These are phyloP conservation scores for Casuarius casuarius DNA, from an alignment of 2,113 vertebrate species.

Conservation along the genomic window DNA sequence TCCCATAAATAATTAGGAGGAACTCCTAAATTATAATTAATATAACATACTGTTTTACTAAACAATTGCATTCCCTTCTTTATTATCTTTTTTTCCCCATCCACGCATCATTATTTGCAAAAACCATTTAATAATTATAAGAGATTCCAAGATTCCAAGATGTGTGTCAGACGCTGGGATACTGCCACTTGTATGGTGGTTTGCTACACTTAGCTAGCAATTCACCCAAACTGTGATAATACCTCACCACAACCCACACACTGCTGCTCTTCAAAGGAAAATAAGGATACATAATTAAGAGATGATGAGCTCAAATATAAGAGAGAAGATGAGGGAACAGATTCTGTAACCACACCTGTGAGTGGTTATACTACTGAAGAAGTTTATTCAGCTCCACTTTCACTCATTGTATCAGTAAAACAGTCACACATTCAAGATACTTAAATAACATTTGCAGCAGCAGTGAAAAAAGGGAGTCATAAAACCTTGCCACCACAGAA, in stretches of 20 bases:
- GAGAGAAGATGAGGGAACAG: conserved; percentile 24
- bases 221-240: conserved; percentile 21
- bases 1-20: background rate
- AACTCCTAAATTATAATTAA: background rate
- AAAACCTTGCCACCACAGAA: background rate
- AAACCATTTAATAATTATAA: background rate
- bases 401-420: background rate
- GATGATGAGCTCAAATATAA: conserved; percentile 35
- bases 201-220: conserved; percentile 5
- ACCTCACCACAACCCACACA: conserved; percentile 54
- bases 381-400: background rate
- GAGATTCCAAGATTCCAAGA: background rate
- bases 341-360: conserved; percentile 45
- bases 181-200: background rate
- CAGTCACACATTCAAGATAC: background rate
- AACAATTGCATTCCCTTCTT: background rate
- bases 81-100: background rate
- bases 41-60: background rate
- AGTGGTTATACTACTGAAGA: background rate
- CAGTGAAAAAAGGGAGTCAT: background rate
- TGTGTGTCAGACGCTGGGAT: conserved; percentile 27
- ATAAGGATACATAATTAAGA: conserved; percentile 29
- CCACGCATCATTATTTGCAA: background rate
- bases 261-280: conserved; percentile 43
- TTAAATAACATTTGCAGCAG: background rate